These are phyloP conservation scores for Trichopria drosophilae DNA, from an alignment of 2,888 invertebrate genomes.

Conservation along the genomic window DNA sequence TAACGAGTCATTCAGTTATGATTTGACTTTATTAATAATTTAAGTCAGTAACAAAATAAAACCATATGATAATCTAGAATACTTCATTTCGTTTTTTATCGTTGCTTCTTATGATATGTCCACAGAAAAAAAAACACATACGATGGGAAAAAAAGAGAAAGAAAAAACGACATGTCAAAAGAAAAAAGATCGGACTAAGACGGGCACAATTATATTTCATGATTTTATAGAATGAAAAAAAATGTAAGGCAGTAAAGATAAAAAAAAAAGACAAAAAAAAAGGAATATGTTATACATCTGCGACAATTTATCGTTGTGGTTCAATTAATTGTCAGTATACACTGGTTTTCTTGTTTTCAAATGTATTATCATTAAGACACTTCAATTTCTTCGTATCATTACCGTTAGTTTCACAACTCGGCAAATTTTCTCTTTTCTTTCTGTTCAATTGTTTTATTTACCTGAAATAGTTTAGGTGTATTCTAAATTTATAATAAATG, in stretches of 20 bases:
- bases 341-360: too few species aligned
- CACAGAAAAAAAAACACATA: slow-evolving; percentile 59
- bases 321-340: slow-evolving; percentile 42
- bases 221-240: slow-evolving; percentile 46
- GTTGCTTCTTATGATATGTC: slow-evolving; percentile 56
- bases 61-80: too few species aligned
- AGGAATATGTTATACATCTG: slow-evolving; percentile 43
- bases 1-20: slow-evolving; percentile 18
- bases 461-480: too few species aligned
- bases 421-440: too few species aligned
- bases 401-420: too few species aligned
- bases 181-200: slow-evolving; percentile 56
- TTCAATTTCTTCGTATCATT: too few species aligned
- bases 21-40: slow-evolving; percentile 29
- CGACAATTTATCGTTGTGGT: slow-evolving; percentile 50
- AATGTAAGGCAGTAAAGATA: slow-evolving; percentile 33
- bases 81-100: too few species aligned
- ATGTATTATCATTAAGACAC: too few species aligned
- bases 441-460: too few species aligned
- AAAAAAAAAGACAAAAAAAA: slow-evolving; percentile 37
- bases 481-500: too few species aligned
- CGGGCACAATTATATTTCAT: slow-evolving; percentile 57
- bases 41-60: slow-evolving; percentile 17
- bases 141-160: slow-evolving; percentile 56
- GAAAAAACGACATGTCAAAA: slow-evolving; percentile 30